Base-by-base conservation (phyloP, 2,797 vertebrate species). In the Podargus strigoides region DNA sequence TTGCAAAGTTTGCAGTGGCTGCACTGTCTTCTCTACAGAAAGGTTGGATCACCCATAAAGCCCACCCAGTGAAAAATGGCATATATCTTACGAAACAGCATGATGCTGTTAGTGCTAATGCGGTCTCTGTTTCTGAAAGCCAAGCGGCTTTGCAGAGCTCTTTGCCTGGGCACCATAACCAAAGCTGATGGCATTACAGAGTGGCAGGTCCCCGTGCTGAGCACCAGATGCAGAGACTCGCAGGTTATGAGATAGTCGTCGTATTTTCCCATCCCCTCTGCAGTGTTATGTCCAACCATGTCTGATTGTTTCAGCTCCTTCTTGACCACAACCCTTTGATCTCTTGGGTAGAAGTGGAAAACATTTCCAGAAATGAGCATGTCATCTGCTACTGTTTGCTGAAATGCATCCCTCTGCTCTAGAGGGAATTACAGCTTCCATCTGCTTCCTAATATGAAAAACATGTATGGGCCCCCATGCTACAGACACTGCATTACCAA, bases 391-490 rank as follows among this genome's bases (percentile, higher is more conserved):
- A 96, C 96, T 96, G 89, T 97, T 97, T 96, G 92, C 95, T 97
- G 95, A 97, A 97, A 97, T 77, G 95, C 96, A 91, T 97, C 95
- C 67, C 94, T 97, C 76, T 9, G 3, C 92, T 97, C 95, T 91
- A 94, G 93, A 91, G 94, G 95, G 95, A 97, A 94, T 97, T 98
- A 96, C 94, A 96, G 91, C 96, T 97, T 97, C 97, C 98, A 98
- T 98, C 97, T 98, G 97, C 96, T 98, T 85, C 85, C 63, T 97
- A 97, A 97, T 98, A 96, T 91, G 97, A 98, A 98, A 97, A 98
- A 97, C 95, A 94, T 97, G 97, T 93, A 96, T 10, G 72, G 78
- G 92, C 79, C 94, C 92, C 94, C 89, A 32, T 69, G 52, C 32
- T 68, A 68, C 84, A 79, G 85, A 87, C 92, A 92, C 90, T 87